phyloP scores from a whole-genome alignment of 2,797 vertebrate species.

The Smutsia gigantea region DNA sequence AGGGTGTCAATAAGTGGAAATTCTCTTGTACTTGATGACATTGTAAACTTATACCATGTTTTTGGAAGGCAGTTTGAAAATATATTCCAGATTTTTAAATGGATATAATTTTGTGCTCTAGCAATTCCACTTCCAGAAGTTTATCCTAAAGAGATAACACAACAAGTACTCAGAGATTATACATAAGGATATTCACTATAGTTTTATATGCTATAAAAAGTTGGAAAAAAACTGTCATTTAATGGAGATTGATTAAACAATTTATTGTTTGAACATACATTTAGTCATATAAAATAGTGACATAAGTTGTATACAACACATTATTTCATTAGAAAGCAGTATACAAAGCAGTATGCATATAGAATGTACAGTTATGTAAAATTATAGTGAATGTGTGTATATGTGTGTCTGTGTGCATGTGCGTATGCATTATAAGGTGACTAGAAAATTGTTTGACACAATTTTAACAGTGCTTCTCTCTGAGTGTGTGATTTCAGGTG shows the following conservation, averaged over 20 bases:
- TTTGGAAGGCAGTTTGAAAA: slow-evolving; percentile 33
- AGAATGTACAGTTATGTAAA: background rate
- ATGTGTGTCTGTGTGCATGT: background rate
- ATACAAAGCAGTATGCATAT: background rate
- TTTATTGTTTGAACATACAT: no score
- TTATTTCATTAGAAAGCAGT: background rate
- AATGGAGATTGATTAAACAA: no score
- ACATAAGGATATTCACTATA: no score
- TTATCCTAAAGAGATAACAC: no score
- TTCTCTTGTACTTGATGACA: background rate
- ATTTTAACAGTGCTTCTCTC: background rate
- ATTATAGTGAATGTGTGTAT: background rate
- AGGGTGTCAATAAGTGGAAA: background rate
- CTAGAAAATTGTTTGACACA: background rate
- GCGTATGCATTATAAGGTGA: background rate
- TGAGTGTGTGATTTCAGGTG: background rate
- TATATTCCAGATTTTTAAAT: slow-evolving; percentile 1
- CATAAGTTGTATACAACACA: background rate
- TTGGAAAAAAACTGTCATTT: no score
- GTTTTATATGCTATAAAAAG: no score
- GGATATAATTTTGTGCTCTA: background rate
- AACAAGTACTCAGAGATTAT: no score
- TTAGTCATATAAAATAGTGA: no score
- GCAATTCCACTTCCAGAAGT: slow-evolving; percentile 6
- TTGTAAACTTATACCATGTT: background rate